Conservation (phyloP, 2,797 vertebrate genomes). For the Pelodytes ibericus region DNA sequence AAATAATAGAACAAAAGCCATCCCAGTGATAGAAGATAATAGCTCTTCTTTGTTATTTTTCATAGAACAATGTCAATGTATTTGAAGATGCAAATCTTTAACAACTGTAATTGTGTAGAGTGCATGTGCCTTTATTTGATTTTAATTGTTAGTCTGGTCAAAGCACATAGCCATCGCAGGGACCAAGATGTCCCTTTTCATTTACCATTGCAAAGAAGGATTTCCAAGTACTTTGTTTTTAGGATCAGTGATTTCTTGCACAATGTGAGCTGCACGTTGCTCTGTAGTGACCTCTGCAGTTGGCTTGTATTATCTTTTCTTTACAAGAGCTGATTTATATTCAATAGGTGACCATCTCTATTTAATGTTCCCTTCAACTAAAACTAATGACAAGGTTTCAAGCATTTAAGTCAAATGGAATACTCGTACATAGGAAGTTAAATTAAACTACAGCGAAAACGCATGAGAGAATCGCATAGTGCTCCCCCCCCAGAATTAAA, state of each 20-base stretch:
- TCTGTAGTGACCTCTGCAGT: conserved; percentile 66
- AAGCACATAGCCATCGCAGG: not conserved
- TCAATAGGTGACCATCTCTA: conserved; percentile 38
- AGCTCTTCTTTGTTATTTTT: not conserved
- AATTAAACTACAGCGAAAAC: conserved; percentile 44
- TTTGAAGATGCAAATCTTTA: not conserved
- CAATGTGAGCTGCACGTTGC: conserved; percentile 46
- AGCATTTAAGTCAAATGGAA: conserved; percentile 48
- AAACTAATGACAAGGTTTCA: conserved; percentile 49
- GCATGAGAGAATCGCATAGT: conserved; percentile 21
- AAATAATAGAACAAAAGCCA: not conserved
- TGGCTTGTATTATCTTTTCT: conserved; percentile 57
- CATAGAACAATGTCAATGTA: not conserved
- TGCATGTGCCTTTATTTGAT: not conserved
- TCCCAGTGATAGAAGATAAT: not conserved
- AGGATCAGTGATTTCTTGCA: not conserved
- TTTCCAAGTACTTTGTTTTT: not conserved
- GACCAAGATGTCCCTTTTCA: not conserved
- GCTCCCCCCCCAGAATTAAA: conserved; percentile 25
- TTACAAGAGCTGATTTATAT: conserved; percentile 33
- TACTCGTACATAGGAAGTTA: conserved; percentile 30
- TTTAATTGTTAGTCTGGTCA: not conserved
- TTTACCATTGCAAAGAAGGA: not conserved
- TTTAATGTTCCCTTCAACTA: conserved; percentile 50
- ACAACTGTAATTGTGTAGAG: not conserved